phyloP scores from a whole-genome alignment of 2,113 vertebrate species.

The Centropus unirufus region DNA sequence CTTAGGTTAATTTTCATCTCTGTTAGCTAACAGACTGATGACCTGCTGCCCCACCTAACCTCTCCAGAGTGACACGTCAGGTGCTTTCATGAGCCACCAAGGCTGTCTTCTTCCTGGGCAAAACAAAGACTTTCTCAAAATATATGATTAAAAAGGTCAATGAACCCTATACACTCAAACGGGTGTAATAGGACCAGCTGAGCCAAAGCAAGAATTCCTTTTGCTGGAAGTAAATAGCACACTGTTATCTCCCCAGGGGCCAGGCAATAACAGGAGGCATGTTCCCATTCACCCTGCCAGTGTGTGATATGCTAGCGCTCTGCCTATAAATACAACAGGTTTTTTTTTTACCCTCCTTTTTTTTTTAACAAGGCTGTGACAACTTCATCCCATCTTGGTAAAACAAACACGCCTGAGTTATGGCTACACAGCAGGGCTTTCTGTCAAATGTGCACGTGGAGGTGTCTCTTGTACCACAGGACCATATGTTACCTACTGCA shows the following conservation, averaged over 20 bases:
- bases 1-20: slow-evolving; percentile 71
- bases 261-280: slow-evolving; percentile 58
- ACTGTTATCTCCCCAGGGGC: slow-evolving; percentile 52
- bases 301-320: slow-evolving; percentile 25
- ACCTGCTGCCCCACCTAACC: slow-evolving; percentile 52
- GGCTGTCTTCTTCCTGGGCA: neutral
- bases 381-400: slow-evolving; percentile 49
- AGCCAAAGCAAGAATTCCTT: slow-evolving; percentile 58
- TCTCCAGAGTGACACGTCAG: slow-evolving; percentile 35
- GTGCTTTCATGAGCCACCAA: neutral
- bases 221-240: slow-evolving; percentile 59
- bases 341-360: neutral
- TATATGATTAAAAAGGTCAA: slow-evolving; percentile 50
- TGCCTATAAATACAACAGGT: slow-evolving; percentile 45
- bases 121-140: slow-evolving; percentile 43
- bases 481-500: neutral
- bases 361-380: neutral
- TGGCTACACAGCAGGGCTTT: slow-evolving; percentile 10
- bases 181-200: slow-evolving; percentile 23
- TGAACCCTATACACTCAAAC: slow-evolving; percentile 8
- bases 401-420: slow-evolving; percentile 17
- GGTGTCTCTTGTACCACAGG: neutral
- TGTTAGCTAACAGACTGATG: slow-evolving; percentile 53
- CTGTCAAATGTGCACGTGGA: neutral
- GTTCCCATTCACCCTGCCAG: slow-evolving; percentile 49